These are phyloP conservation scores for Ylistrum balloti DNA, from an alignment of 1,140 invertebrate genomes.

Conservation along the genomic window DNA sequence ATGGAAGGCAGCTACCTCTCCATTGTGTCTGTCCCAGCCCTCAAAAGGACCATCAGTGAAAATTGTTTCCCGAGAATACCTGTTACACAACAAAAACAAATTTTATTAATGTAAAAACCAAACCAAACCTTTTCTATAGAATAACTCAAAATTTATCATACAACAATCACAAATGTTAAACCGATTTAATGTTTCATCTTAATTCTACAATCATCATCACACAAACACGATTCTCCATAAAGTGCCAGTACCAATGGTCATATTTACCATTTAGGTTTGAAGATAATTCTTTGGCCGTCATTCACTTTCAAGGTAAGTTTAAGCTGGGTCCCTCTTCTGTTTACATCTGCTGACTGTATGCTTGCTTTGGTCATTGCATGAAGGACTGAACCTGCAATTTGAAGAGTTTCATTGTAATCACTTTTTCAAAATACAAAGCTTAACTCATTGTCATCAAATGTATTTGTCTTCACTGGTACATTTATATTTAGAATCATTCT, in stretches of 20 bases:
- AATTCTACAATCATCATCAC: no score
- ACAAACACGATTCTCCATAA: background rate
- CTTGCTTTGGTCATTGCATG: conserved; percentile 87
- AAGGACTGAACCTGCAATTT: conserved; percentile 87
- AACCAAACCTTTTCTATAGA: no score
- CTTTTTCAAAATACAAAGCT: background rate
- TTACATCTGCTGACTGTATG: conserved; percentile 89
- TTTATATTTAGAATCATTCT: no score
- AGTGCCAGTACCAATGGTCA: background rate
- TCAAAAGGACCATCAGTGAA: conserved; percentile 92
- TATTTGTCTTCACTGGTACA: no score
- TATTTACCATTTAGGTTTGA: conserved; percentile 93
- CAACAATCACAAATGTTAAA: no score
- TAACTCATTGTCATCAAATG: no score
- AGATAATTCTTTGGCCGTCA: conserved; percentile 90
- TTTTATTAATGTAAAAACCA: no score
- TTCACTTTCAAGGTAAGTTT: conserved; percentile 91
- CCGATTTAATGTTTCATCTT: no score
- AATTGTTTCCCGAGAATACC: conserved; percentile 89
- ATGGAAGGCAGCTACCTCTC: conserved; percentile 98
- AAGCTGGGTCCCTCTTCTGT: conserved; percentile 92
- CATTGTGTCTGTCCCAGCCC: conserved; percentile 95
- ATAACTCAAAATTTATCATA: no score
- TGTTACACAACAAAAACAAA: conserved; percentile 64
- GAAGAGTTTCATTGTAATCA: background rate